Evolutionary conservation across 2,113 vertebrate genomes (phyloP), one percentile per base, ranked within the genome.

Genomic region (Morone saxatilis): DNA sequence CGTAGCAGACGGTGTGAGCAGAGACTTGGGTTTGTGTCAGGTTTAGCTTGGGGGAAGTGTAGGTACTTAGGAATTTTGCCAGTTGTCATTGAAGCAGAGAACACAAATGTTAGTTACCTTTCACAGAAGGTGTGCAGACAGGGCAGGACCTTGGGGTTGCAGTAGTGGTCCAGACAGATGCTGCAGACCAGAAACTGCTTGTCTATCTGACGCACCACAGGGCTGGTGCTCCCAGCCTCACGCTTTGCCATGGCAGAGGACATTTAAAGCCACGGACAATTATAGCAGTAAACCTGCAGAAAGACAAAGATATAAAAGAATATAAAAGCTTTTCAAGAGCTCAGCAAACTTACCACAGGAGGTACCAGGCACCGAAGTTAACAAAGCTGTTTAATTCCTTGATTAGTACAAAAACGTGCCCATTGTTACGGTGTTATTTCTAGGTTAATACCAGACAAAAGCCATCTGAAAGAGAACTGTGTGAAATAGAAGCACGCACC

Each of bases 51-150:
- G 65, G 54, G 36, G 47, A 22, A 66, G 16, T 17, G 25, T 25
- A 40, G 54, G 31, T 63, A 61, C 50, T 77, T 71, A 74, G n/a
- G 68, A 63, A 40, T 47, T 78, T 47, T 50, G 70, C 9, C 51
- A 1, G 38, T 59, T 51, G 8, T 63, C n/a, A 67, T 10, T 65
- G 45, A 41, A 20, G 38, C 19, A 50, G 25, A 62, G 6, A 50
- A 40, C 10, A 59, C 5, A 71, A 61, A 73, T 22, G 66, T 36
- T 31, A 91, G 57, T 95, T 94, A 98, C 97, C 97, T 97, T 93
- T 99, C 97, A 40, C 98, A 99, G 96, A 99, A 99, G 90, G 98
- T 98, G 91, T 99, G 98, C 83, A 99, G 96, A 78, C 98, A 99
- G 73, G 98, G 98, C 71, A 96, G 92, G 50, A 96, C 96, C 87